Evolutionary conservation across 2,797 vertebrate species (phyloP).

Genomic region (Vespertilio murinus): DNA sequence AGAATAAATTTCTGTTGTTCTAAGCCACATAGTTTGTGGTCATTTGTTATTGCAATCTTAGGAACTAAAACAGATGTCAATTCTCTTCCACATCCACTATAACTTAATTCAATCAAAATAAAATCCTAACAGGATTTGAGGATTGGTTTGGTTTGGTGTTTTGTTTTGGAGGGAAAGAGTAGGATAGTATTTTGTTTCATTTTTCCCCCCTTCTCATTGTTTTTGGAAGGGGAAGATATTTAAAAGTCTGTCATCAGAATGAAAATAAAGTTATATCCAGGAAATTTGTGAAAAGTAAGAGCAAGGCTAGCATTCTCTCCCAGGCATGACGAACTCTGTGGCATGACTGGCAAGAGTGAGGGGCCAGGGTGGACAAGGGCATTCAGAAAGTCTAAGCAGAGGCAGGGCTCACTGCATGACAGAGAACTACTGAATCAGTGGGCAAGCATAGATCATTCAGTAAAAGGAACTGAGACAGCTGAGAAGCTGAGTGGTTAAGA

Average conservation of each 20-base stretch:
- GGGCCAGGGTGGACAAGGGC: rapidly evolving
- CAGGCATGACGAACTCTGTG: not conserved
- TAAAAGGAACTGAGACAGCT: not conserved
- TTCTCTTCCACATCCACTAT: not conserved
- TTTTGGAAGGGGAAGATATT: not conserved
- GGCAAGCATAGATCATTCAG: not conserved
- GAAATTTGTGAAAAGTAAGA: not conserved
- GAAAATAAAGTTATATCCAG: not conserved
- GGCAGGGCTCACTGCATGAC: not conserved
- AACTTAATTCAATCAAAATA: not conserved
- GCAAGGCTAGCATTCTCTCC: not conserved
- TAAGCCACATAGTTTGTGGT: not conserved
- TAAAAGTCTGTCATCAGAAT: not conserved
- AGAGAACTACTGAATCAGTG: not conserved
- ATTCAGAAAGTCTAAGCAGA: not conserved
- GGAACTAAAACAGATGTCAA: not conserved
- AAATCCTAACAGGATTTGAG: not conserved
- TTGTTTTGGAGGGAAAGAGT: not conserved
- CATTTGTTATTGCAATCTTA: not conserved
- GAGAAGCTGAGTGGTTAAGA: not conserved
- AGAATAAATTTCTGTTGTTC: not conserved
- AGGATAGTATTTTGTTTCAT: not conserved
- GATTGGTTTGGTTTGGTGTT: not conserved
- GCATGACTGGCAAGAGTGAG: too few species aligned
- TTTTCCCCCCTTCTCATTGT: not conserved